Conservation (phyloP, 2,888 invertebrate genomes). For the Melieria crassipennis region DNA sequence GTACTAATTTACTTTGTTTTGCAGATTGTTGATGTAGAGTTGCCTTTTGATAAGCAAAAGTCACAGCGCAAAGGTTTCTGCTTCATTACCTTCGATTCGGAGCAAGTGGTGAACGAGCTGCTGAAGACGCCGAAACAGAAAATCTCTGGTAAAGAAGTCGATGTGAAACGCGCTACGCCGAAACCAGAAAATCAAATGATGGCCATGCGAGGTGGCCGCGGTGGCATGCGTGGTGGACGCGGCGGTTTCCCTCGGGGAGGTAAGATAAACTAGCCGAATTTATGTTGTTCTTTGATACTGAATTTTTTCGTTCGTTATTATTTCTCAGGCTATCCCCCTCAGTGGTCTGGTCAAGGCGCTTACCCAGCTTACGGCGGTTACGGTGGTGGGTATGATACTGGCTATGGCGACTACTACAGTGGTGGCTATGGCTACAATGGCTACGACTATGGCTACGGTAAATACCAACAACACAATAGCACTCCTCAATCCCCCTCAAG, state of each 20-base stretch:
- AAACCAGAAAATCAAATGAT: slow-evolving; percentile 81
- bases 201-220: slow-evolving; percentile 71
- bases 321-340: slow-evolving; percentile 58
- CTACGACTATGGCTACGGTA: slow-evolving; percentile 74
- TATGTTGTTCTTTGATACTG: neutral
- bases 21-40: slow-evolving; percentile 94
- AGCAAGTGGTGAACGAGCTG: slow-evolving; percentile 91
- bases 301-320: slow-evolving; percentile 15
- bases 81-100: slow-evolving; percentile 96
- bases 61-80: slow-evolving; percentile 97
- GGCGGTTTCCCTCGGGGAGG: slow-evolving; percentile 68
- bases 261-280: slow-evolving; percentile 43
- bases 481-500: slow-evolving; percentile 56
- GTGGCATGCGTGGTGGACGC: slow-evolving; percentile 75
- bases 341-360: slow-evolving; percentile 70
- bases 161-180: slow-evolving; percentile 94
- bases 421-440: slow-evolving; percentile 73
- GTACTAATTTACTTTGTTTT: neutral
- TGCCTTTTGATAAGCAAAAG: slow-evolving; percentile 97
- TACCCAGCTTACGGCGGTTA: slow-evolving; percentile 78
- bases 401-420: slow-evolving; percentile 80
- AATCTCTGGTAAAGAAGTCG: slow-evolving; percentile 93
- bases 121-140: slow-evolving; percentile 92
- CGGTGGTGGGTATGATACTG: slow-evolving; percentile 69
- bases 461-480: slow-evolving; percentile 62